These are phyloP conservation scores for Xiphias gladius DNA, from an alignment of 2,113 vertebrate genomes.

Conservation along the genomic window DNA sequence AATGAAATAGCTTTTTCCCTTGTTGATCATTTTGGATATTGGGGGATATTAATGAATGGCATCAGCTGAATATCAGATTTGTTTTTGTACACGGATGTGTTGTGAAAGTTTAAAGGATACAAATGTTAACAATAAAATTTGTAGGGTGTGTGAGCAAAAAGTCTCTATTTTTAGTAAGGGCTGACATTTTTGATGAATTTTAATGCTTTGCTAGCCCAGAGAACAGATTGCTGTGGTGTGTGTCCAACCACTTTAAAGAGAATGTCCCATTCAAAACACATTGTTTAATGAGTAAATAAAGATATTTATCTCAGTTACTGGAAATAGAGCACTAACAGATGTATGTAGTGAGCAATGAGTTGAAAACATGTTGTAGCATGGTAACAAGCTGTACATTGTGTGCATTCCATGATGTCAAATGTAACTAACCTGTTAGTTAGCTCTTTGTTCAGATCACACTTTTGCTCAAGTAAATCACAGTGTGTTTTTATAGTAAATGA, in stretches of 20 bases:
- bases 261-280: conserved; percentile 15
- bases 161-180: not conserved
- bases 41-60: not conserved
- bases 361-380: conserved; percentile 20
- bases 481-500: not conserved
- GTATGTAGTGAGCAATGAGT: conserved; percentile 4
- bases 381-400: not conserved
- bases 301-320: conserved; percentile 23
- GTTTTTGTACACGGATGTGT: not conserved
- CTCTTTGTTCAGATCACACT: conserved; percentile 1
- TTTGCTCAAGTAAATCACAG: not conserved
- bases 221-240: not conserved
- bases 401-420: not conserved
- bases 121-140: conserved; percentile 1
- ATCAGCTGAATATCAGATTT: not conserved
- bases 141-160: not conserved
- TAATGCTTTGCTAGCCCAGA: not conserved
- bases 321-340: conserved; percentile 13
- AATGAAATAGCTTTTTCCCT: not conserved
- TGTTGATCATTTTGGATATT: not conserved
- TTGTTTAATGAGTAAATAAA: conserved; percentile 26
- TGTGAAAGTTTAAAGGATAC: not conserved
- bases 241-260: conserved; percentile 15
- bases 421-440: not conserved
- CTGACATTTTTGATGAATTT: not conserved